Evolutionary conservation across 1,140 invertebrate species (phyloP).

Genomic region (Drosophila pruinosa): DNA sequence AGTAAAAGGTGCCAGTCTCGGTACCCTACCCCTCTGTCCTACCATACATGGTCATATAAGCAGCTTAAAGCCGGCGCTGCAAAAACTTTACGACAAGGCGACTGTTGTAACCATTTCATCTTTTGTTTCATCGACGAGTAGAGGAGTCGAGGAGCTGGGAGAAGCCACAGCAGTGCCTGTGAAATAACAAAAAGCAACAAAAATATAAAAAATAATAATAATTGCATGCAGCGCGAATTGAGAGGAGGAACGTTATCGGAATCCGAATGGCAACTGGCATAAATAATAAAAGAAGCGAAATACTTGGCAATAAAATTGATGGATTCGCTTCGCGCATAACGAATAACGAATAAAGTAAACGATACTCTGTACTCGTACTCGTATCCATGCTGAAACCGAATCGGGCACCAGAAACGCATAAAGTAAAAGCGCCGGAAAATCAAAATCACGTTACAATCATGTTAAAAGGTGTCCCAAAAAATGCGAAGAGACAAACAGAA

Average conservation of each 20-base stretch:
- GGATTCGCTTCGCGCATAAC: slow-evolving; percentile 66
- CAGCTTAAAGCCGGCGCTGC: slow-evolving; percentile 66
- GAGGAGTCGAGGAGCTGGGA: background rate
- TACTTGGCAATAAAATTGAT: slow-evolving; percentile 71
- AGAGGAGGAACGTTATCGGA: background rate
- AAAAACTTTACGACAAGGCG: slow-evolving; percentile 69
- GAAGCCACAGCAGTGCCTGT: slow-evolving; percentile 31
- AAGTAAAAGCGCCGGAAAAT: slow-evolving; percentile 34
- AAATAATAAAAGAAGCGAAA: slow-evolving; percentile 42
- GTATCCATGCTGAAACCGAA: no score
- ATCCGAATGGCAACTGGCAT: slow-evolving; percentile 21
- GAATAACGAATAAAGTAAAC: slow-evolving; percentile 23
- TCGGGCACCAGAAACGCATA: slow-evolving; percentile 2
- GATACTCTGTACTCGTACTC: background rate
- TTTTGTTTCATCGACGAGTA: slow-evolving; percentile 55
- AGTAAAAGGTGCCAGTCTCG: slow-evolving; percentile 2
- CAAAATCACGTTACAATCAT: slow-evolving; percentile 24
- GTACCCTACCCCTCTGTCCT: background rate
- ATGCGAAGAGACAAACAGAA: background rate
- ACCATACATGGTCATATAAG: slow-evolving; percentile 41
- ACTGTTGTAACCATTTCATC: slow-evolving; percentile 41
- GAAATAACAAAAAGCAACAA: background rate
- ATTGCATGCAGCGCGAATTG: slow-evolving; percentile 32
- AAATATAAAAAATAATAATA: slow-evolving; percentile 22
- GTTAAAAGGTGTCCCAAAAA: slow-evolving; percentile 20